Evolutionary conservation across 2,797 vertebrate species (phyloP).

Genomic region (Moxostoma hubbsi): DNA sequence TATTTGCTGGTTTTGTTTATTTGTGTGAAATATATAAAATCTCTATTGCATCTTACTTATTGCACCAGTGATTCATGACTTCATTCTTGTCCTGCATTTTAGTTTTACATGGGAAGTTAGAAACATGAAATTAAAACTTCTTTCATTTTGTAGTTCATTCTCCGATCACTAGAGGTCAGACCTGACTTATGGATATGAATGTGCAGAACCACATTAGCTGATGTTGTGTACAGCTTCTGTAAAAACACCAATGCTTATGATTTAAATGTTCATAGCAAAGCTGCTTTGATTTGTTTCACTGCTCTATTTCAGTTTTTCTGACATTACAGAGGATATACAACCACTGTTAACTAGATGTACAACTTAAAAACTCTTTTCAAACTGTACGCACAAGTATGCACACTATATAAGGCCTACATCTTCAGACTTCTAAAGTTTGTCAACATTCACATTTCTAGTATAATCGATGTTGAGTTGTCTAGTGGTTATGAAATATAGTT

Average conservation of each 20-base stretch:
- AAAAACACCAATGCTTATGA: neutral
- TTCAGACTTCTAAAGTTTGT: no score
- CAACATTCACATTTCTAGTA: no score
- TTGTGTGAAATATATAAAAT: neutral
- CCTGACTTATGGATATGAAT: neutral
- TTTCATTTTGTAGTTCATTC: slow-evolving; percentile 41
- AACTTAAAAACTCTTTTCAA: no score
- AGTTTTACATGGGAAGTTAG: no score
- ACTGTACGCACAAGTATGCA: no score
- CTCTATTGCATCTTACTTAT: neutral
- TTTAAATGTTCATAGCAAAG: no score
- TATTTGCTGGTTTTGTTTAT: neutral
- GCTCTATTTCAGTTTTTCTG: slow-evolving; percentile 3
- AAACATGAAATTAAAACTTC: neutral
- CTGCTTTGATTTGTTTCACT: neutral
- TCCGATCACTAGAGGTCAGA: slow-evolving; percentile 72
- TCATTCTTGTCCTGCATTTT: neutral
- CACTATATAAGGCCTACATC: no score
- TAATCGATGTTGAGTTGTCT: no score
- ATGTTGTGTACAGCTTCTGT: no score
- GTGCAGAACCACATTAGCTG: neutral
- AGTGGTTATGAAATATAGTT: no score
- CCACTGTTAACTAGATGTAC: no score
- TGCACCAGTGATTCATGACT: neutral
- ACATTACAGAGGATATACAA: neutral